phyloP scores from a whole-genome alignment of 2,113 vertebrate genomes.

The Oxygymnocypris stewartii region DNA sequence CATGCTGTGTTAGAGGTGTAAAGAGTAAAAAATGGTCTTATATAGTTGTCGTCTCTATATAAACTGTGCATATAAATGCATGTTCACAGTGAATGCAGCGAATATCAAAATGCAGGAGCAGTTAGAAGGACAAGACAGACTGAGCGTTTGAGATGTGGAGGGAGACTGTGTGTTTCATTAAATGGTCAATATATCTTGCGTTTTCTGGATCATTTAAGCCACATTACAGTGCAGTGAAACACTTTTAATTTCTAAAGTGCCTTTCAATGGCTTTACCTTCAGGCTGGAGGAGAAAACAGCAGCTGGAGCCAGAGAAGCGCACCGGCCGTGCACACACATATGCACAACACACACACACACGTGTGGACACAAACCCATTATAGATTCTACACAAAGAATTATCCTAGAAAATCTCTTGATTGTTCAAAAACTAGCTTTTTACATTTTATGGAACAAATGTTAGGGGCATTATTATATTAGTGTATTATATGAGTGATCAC shows the following conservation, averaged over 20 bases:
- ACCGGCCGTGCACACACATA: conserved; percentile 44
- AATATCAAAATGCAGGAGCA: conserved; percentile 7
- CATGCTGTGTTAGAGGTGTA: not conserved
- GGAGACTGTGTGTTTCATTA: conserved; percentile 77
- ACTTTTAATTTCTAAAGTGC: conserved; percentile 83
- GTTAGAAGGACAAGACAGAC: conserved; percentile 23
- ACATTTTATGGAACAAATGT: not conserved
- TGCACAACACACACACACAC: conserved; percentile 19
- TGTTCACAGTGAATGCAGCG: not conserved
- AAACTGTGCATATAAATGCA: not conserved
- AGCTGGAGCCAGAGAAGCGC: conserved; percentile 55
- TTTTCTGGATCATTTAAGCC: conserved; percentile 85
- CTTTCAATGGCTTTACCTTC: conserved; percentile 77
- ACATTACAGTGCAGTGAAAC: conserved; percentile 80
- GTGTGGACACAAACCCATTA: not conserved
- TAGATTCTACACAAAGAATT: not conserved
- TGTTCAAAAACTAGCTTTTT: not conserved
- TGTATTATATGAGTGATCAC: not conserved
- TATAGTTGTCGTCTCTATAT: not conserved
- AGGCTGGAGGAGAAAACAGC: conserved; percentile 62
- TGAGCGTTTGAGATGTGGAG: conserved; percentile 62
- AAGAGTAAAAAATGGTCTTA: not conserved
- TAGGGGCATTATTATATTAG: too few relatives aligned
- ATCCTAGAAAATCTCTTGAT: not conserved
- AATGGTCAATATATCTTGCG: conserved; percentile 83